Percentiles rank a stretch among this genome's conserved stretches.
phyloP scores from a whole-genome alignment of 2,888 invertebrate genomes.

The Hirtodrosophila duncani region DNA sequence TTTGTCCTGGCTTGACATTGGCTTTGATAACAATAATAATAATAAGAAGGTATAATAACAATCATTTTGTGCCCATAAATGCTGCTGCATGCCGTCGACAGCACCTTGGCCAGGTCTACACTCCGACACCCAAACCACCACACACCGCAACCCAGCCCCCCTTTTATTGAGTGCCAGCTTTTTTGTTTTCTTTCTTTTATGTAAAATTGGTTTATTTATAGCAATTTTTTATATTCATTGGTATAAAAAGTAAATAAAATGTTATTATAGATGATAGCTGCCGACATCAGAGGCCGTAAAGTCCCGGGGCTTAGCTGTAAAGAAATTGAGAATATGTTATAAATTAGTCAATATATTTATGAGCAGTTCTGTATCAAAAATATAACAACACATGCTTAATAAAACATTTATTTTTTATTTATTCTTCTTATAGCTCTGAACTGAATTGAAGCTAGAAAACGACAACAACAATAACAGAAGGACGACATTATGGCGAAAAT shows the following conservation, averaged over 20 bases:
- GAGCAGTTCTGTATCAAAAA: too few species aligned
- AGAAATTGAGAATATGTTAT: constrained; percentile 8
- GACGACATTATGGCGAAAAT: constrained; percentile 32
- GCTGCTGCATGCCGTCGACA: constrained; percentile 25
- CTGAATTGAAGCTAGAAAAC: constrained; percentile 2
- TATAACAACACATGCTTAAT: constrained; percentile 25
- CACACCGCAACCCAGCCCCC: too few species aligned
- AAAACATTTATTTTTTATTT: constrained; percentile 19
- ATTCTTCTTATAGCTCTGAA: constrained; percentile 24
- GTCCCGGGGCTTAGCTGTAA: constrained; percentile 12
- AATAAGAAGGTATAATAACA: constrained; percentile 61
- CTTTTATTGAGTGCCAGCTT: constrained; percentile 54
- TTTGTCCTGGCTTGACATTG: constrained; percentile 49
- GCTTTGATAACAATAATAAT: constrained; percentile 66
- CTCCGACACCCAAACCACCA: too few species aligned
- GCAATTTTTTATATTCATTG: constrained; percentile 52
- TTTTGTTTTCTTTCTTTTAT: constrained; percentile 33
- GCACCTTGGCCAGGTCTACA: neutral
- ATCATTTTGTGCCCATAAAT: constrained; percentile 61
- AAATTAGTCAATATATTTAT: constrained; percentile 22
- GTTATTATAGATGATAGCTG: constrained; percentile 2
- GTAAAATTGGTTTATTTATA: constrained; percentile 61
- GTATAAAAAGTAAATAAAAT: constrained; percentile 30
- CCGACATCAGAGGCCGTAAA: constrained; percentile 1
- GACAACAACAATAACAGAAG: constrained; percentile 1